Conservation (phyloP, 2,797 vertebrate genomes). For the Apodemus agrarius region DNA sequence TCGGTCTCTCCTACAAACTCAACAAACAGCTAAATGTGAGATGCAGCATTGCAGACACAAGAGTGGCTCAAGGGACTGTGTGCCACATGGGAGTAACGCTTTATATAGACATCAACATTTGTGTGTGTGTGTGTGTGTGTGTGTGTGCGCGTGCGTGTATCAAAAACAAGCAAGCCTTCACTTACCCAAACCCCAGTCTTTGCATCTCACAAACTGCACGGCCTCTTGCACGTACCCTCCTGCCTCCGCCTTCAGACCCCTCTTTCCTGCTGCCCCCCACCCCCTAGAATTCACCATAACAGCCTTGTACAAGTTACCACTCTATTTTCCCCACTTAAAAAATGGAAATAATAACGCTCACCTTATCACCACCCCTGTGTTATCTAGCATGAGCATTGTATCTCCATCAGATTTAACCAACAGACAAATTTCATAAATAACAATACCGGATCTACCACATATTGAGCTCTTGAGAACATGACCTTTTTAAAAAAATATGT, state of each 20-base stretch:
- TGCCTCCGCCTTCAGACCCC: background rate
- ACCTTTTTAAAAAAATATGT: background rate
- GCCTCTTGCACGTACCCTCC: background rate
- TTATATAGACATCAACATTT: no score
- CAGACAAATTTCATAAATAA: background rate
- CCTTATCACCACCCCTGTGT: background rate
- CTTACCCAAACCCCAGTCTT: background rate
- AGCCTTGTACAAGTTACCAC: background rate
- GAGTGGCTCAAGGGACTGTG: background rate
- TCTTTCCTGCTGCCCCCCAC: background rate
- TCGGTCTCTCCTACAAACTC: background rate
- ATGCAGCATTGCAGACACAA: background rate
- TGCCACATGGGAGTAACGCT: background rate
- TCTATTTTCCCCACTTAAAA: slow-evolving; percentile 1
- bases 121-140: no score
- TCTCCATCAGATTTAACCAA: slow-evolving; percentile 1
- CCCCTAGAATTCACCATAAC: background rate
- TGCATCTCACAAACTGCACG: background rate
- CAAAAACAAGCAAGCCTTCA: background rate
- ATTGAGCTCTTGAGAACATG: background rate
- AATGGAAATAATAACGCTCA: slow-evolving; percentile 25
- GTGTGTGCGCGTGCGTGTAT: no score
- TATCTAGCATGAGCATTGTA: no score
- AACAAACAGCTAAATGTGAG: slow-evolving; percentile 12
- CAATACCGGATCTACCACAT: background rate